Percentiles rank a stretch among this genome's conserved stretches.
Evolutionary conservation across 2,888 invertebrate genomes (phyloP).

Genomic region (Augiades crinisus): DNA sequence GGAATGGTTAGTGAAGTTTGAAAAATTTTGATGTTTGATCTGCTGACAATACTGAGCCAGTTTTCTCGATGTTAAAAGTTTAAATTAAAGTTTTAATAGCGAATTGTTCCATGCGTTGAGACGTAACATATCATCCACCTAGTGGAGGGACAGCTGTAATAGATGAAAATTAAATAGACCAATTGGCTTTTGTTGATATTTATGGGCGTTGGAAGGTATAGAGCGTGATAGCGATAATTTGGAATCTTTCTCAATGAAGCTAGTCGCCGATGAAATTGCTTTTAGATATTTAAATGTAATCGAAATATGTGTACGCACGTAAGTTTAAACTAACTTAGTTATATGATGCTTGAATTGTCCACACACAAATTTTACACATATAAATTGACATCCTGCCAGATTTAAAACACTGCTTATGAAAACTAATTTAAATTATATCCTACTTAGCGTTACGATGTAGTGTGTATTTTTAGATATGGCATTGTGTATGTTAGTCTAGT

Average conservation of each 20-base stretch:
- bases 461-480: conserved; percentile 79
- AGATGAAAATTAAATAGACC: conserved; percentile 52
- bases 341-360: conserved; percentile 77
- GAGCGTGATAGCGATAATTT: conserved; percentile 52
- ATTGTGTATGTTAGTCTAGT: conserved; percentile 79
- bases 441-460: conserved; percentile 75
- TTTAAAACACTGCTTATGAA: conserved; percentile 78
- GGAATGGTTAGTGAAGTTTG: conserved; percentile 58
- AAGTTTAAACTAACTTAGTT: conserved; percentile 68
- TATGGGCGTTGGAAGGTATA: conserved; percentile 21
- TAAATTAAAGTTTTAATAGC: conserved; percentile 69
- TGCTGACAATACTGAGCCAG: conserved; percentile 70
- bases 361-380: conserved; percentile 75
- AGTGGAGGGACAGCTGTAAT: conserved; percentile 62
- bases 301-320: conserved; percentile 71
- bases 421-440: conserved; percentile 71
- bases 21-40: conserved; percentile 58
- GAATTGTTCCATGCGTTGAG: conserved; percentile 61
- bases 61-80: conserved; percentile 64
- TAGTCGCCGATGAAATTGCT: conserved; percentile 75
- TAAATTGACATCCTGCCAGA: conserved; percentile 76
- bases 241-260: conserved; percentile 79
- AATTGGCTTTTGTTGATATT: conserved; percentile 43
- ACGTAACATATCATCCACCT: conserved; percentile 74
- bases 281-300: conserved; percentile 73